These are phyloP conservation scores for Thereva nobilitata DNA, from an alignment of 2,888 invertebrate genomes.

Conservation along the genomic window DNA sequence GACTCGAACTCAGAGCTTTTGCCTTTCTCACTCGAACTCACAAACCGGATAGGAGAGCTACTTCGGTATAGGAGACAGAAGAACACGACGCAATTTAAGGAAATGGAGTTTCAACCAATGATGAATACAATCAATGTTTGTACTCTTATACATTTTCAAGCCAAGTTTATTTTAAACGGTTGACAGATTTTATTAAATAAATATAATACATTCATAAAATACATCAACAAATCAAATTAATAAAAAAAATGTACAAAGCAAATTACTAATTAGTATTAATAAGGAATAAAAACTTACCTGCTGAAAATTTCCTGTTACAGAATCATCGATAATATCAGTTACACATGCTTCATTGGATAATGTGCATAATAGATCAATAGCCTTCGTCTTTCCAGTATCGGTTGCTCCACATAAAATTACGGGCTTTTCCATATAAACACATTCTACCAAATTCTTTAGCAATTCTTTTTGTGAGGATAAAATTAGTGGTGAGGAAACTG, in stretches of 20 bases:
- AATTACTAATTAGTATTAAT: neutral
- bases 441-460: conserved; percentile 80
- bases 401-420: conserved; percentile 65
- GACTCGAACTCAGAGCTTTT: too few species aligned
- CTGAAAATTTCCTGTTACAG: conserved; percentile 86
- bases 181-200: too few species aligned
- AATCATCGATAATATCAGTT: conserved; percentile 57
- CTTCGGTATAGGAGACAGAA: too few species aligned
- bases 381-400: conserved; percentile 57
- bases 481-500: conserved; percentile 58
- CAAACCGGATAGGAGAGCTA: too few species aligned
- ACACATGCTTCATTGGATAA: conserved; percentile 53
- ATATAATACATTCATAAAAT: too few species aligned
- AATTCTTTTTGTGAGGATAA: conserved; percentile 66
- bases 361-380: conserved; percentile 53
- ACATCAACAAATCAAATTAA: too few species aligned
- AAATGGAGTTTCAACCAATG: too few species aligned
- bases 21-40: too few species aligned
- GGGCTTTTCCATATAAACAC: conserved; percentile 91
- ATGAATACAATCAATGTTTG: too few species aligned
- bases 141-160: too few species aligned
- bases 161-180: too few species aligned
- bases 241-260: neutral
- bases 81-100: too few species aligned
- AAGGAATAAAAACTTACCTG: conserved; percentile 64